Percentiles rank a stretch among this genome's conserved stretches.
phyloP scores from a whole-genome alignment of 2,113 vertebrate species.

The Pelusios castaneus region DNA sequence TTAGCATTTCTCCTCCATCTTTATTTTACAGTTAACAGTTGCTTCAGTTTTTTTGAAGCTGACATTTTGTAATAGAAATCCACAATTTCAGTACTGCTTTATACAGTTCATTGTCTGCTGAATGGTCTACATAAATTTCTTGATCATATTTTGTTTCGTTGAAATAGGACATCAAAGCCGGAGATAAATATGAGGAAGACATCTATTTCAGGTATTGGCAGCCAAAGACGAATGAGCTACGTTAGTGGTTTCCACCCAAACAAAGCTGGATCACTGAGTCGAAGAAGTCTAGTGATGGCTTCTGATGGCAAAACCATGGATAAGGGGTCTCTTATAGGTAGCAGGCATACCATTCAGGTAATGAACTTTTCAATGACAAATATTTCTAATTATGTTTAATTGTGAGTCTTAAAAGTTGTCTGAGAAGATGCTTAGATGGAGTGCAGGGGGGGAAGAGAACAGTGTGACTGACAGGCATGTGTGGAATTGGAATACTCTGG shows the following conservation, averaged over 20 bases:
- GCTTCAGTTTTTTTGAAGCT: background rate
- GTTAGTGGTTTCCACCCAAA: background rate
- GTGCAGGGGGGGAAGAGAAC: background rate
- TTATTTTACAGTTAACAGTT: accelerated
- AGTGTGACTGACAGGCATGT: background rate
- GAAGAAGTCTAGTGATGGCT: background rate
- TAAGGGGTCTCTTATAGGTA: background rate
- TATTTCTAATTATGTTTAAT: background rate
- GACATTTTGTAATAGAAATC: background rate
- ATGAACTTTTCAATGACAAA: background rate
- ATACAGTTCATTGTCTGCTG: background rate
- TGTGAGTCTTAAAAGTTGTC: background rate
- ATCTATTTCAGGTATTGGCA: background rate
- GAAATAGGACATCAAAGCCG: background rate
- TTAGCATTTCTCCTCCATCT: no score
- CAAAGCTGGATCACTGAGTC: background rate
- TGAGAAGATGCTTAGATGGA: background rate
- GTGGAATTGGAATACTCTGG: background rate
- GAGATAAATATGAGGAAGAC: background rate
- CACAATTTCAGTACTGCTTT: background rate
- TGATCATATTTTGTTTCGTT: accelerated
- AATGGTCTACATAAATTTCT: accelerated
- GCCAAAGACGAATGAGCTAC: background rate
- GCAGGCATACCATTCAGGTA: slow-evolving; percentile 14
- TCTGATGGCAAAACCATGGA: background rate